A percentile compares a stretch with the other conserved stretches of the same genome.
Evolutionary conservation across 2,888 invertebrate species (phyloP).

Genomic region (Lycaena phlaeas): DNA sequence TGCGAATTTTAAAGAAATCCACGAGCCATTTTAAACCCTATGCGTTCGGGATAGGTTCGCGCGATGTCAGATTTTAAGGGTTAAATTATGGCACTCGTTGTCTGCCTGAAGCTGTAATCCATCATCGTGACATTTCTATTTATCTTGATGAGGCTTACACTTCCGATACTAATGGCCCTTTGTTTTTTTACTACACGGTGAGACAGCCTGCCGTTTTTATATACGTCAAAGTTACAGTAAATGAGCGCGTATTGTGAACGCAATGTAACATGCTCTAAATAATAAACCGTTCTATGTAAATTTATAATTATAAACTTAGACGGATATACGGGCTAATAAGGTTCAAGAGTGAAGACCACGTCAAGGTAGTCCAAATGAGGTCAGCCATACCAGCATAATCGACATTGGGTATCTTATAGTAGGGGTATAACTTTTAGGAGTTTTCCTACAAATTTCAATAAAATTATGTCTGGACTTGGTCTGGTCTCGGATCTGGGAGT

Average conservation of each 20-base stretch:
- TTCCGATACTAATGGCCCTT: constrained; percentile 56
- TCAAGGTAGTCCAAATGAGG: no score
- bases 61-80: constrained; percentile 21
- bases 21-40: constrained; percentile 30
- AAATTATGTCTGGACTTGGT: no score
- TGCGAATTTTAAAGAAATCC: constrained; percentile 18
- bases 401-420: no score
- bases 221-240: neutral
- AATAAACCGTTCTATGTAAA: neutral
- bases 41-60: constrained; percentile 18
- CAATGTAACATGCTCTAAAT: no score
- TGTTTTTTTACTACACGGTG: constrained; percentile 33
- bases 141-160: constrained; percentile 63
- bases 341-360: no score
- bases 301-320: no score
- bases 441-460: no score
- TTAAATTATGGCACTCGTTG: constrained; percentile 30
- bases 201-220: constrained; percentile 8
- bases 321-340: no score
- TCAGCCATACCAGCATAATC: no score
- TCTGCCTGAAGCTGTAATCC: constrained; percentile 48
- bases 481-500: no score
- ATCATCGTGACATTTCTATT: constrained; percentile 68
- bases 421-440: no score
- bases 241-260: no score